These are phyloP conservation scores for Syndactyla subalaris DNA, from an alignment of 2,797 vertebrate species.

Conservation along the genomic window DNA sequence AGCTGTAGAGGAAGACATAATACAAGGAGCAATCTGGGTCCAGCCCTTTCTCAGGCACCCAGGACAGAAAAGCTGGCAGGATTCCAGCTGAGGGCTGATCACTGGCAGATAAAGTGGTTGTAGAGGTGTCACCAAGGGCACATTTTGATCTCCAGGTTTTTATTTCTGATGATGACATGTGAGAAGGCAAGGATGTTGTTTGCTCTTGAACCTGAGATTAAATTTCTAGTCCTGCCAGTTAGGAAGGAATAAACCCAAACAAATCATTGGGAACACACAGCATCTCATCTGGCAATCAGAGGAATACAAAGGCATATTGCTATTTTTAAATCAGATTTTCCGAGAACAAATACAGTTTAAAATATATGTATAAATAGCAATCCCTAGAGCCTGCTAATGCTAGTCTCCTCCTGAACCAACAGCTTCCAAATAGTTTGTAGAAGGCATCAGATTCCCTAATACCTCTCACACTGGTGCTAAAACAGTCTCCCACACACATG, in stretches of 20 bases:
- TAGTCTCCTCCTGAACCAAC: not conserved
- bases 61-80: not conserved
- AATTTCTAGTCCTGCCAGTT: not conserved
- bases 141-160: slow-evolving; percentile 15
- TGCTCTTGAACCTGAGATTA: not conserved
- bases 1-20: not conserved
- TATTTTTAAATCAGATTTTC: slow-evolving; percentile 37
- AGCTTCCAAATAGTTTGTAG: not conserved
- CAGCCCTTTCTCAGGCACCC: not conserved
- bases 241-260: not conserved
- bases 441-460: not conserved
- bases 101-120: not conserved
- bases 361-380: slow-evolving; percentile 5
- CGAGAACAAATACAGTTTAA: not conserved
- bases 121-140: not conserved
- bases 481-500: not conserved
- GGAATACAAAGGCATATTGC: not conserved
- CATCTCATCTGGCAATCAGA: not conserved
- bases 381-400: not conserved
- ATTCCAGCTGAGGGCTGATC: not conserved
- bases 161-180: not conserved
- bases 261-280: not conserved
- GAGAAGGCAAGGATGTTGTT: not conserved
- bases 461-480: not conserved
- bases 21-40: not conserved